These are phyloP conservation scores for Parnassius apollo DNA, from an alignment of 2,888 invertebrate species.

Conservation along the genomic window DNA sequence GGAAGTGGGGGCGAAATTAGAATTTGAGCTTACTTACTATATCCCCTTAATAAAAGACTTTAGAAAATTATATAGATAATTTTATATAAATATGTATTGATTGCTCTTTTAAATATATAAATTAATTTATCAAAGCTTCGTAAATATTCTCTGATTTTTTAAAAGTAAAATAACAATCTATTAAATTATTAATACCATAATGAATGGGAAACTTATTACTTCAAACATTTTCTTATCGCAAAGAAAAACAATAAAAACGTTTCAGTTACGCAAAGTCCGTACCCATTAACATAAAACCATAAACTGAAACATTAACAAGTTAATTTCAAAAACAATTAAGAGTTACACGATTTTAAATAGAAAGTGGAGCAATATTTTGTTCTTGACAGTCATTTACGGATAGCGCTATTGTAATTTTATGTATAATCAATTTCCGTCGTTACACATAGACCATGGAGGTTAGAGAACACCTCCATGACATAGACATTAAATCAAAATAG, in stretches of 20 bases:
- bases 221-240: constrained; percentile 28
- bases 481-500: neutral
- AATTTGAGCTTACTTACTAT: no score
- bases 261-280: constrained; percentile 28
- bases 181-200: no score
- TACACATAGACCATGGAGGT: no score
- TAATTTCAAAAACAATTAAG: constrained; percentile 61
- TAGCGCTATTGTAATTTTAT: constrained; percentile 53
- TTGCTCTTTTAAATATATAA: no score
- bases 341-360: constrained; percentile 44
- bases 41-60: no score
- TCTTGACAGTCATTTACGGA: constrained; percentile 49
- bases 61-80: no score
- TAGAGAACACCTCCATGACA: neutral
- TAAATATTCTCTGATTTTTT: no score
- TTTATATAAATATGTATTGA: no score
- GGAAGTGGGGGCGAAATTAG: no score
- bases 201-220: constrained; percentile 16
- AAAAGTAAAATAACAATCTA: no score
- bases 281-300: constrained; percentile 29
- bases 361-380: constrained; percentile 40
- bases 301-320: constrained; percentile 54
- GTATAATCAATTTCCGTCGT: constrained; percentile 54
- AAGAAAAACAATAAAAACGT: constrained; percentile 28
- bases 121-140: no score